Base-by-base conservation (phyloP, 2,113 vertebrate species). In the Corvus hawaiiensis region DNA sequence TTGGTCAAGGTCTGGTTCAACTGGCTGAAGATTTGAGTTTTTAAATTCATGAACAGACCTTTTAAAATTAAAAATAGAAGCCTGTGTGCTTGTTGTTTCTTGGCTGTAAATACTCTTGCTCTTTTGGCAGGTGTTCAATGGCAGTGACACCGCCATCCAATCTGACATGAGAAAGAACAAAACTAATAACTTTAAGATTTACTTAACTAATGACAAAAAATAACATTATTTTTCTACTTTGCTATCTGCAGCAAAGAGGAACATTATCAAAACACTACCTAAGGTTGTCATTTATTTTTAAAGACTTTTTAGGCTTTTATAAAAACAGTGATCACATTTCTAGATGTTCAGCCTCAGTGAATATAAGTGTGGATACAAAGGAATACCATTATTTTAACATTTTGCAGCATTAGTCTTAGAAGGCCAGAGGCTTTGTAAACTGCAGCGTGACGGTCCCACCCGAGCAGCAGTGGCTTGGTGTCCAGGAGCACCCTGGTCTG, bases 1-100 rank as follows among this genome's bases (percentile, higher is more conserved):
- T 87, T 95, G 67, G 59, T 64, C 84, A 73, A 61, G 63, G 52
- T 78, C 82, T 85, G 26, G 66, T 83, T 90, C 86, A 88, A 17
- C 27, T 85, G 86, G 79, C 86, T 75, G 63, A 80, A 88, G 54
- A 62, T 43, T 23, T 61, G 76, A 41, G 74, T 80, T 79, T 81
- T 84, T 62, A 74, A 83, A 73, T 90, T 79, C 13, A 33, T 21
- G 37, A 91, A n/a, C 67, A 87, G 69, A 69, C 43, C 46, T 90
- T 84, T 78, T 41, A 54, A 44, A 63, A 69, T 56, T 68, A 81
- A 90, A 85, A 85, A 58, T 78, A 84, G 68, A 56, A 71, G 32
- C 39, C 55, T 51, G 18, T 4, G 6, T 80, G 39, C 37, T 46
- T 55, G 9, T 62, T 85, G 58, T 61, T 83, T 49, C 54, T 54